Conservation (phyloP, 35 echinoderm and acorn worm species). For the Hemicentrotus pulcherrimus region DNA sequence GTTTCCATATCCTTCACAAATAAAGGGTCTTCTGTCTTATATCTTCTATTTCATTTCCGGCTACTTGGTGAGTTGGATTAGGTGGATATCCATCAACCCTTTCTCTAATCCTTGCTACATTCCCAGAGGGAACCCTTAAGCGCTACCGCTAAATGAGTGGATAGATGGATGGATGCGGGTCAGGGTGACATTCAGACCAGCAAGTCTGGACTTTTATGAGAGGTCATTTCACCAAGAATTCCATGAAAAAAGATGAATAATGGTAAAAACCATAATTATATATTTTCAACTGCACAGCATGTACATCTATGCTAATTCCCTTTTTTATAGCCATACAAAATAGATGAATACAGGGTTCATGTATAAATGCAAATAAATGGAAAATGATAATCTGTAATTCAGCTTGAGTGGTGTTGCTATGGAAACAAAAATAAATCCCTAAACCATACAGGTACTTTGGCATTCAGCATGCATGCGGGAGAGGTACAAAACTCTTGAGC, state of each 20-base stretch:
- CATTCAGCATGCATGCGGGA: not conserved
- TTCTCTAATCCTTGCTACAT: not conserved
- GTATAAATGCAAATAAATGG: not conserved
- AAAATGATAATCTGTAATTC: slow-evolving; percentile 5
- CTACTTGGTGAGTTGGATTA: not conserved
- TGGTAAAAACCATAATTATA: not conserved
- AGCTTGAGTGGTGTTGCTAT: not conserved
- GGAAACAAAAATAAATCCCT: not conserved
- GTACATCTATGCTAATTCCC: too few species aligned
- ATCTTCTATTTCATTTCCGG: not conserved
- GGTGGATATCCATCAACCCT: not conserved
- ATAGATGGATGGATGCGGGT: not conserved
- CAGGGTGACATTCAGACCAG: not conserved
- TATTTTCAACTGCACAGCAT: not conserved
- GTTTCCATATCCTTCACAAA: slow-evolving; percentile 12
- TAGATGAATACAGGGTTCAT: too few species aligned
- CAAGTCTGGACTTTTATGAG: not conserved
- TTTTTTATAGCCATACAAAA: too few species aligned
- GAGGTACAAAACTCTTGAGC: not conserved
- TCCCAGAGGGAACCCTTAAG: not conserved
- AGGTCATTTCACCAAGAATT: not conserved
- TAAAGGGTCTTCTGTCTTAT: too few species aligned
- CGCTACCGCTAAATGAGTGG: not conserved
- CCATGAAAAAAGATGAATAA: not conserved
- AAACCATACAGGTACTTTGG: not conserved